These are phyloP conservation scores for Tenodera sinensis DNA, from an alignment of 2,888 invertebrate genomes.

Conservation along the genomic window DNA sequence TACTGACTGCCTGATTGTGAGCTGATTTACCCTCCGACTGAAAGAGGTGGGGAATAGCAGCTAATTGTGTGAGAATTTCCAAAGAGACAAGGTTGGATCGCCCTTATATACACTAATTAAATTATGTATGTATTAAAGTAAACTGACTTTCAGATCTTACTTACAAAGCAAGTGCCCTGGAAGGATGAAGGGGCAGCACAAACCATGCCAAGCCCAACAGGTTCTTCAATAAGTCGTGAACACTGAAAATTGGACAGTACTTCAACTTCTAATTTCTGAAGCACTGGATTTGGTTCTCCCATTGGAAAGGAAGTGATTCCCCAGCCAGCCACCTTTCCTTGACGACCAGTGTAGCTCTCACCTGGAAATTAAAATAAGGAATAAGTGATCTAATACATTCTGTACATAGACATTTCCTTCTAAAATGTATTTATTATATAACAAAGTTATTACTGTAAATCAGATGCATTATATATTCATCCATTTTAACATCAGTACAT, in stretches of 20 bases:
- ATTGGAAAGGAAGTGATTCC: slow-evolving; percentile 42
- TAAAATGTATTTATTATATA: too few species aligned
- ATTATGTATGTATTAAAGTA: not conserved
- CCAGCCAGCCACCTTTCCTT: slow-evolving; percentile 43
- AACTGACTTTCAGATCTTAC: slow-evolving; percentile 25
- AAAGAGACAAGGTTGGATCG: too few species aligned
- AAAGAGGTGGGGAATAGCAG: too few species aligned
- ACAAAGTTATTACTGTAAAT: too few species aligned
- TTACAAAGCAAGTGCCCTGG: slow-evolving; percentile 45
- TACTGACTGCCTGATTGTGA: too few species aligned
- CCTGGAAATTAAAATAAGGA: slow-evolving; percentile 30
- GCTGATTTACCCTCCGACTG: too few species aligned
- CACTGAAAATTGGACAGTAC: slow-evolving; percentile 42
- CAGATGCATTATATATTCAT: too few species aligned
- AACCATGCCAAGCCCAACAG: slow-evolving; percentile 41
- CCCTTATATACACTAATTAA: not conserved
- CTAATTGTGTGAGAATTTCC: too few species aligned
- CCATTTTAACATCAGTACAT: too few species aligned
- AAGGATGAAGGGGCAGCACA: slow-evolving; percentile 42
- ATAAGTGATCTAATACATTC: too few species aligned
- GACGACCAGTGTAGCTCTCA: slow-evolving; percentile 38
- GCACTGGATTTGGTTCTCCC: slow-evolving; percentile 40
- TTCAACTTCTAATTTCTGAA: slow-evolving; percentile 42
- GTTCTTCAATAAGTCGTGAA: slow-evolving; percentile 41
- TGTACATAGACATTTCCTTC: too few species aligned